Conservation (phyloP, 1,140 invertebrate genomes). For the Drosophila auraria region DNA sequence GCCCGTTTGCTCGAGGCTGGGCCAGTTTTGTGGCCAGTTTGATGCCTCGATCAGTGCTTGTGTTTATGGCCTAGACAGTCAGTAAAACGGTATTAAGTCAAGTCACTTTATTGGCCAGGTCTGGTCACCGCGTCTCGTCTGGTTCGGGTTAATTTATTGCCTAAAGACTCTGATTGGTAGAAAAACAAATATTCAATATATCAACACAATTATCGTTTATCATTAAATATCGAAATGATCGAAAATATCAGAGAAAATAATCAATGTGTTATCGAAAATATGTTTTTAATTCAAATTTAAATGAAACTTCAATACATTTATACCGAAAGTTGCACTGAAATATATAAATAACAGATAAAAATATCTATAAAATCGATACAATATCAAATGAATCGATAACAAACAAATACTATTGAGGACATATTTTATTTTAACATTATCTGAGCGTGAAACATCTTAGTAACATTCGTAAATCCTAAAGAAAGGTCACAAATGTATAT, state of each 20-base stretch:
- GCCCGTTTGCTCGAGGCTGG: slow-evolving; percentile 62
- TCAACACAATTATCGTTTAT: not conserved
- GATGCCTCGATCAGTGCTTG: slow-evolving; percentile 39
- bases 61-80: slow-evolving; percentile 73
- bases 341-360: no score
- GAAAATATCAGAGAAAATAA: not conserved
- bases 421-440: not conserved
- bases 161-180: slow-evolving; percentile 28
- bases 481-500: no score
- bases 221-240: not conserved
- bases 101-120: slow-evolving; percentile 54
- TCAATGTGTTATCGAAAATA: not conserved
- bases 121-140: slow-evolving; percentile 1
- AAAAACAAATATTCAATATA: not conserved
- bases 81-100: slow-evolving; percentile 63
- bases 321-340: no score
- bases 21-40: slow-evolving; percentile 53
- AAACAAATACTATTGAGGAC: no score
- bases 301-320: no score
- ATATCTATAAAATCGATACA: no score
- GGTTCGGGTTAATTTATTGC: slow-evolving; percentile 52
- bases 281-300: no score
- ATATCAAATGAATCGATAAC: not conserved
- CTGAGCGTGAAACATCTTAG: not conserved
- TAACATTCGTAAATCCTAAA: no score